Percentiles rank a stretch among this genome's conserved stretches.
Conservation (phyloP, 2,888 invertebrate species). For the Drosophila robusta region DNA sequence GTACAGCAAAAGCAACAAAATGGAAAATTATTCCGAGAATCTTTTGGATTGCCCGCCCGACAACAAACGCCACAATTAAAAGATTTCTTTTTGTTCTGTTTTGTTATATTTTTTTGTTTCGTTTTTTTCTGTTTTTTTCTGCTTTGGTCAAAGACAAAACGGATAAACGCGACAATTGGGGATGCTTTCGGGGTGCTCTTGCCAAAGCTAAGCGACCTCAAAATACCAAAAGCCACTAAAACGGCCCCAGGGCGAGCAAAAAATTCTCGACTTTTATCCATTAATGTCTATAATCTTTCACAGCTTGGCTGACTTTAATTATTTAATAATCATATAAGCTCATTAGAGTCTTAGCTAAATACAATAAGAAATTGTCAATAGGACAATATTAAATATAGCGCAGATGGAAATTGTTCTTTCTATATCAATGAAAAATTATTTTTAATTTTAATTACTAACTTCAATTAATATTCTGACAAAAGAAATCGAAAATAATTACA, state of each 20-base stretch:
- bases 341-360: conserved; percentile 1
- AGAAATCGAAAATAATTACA: no score
- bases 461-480: no score
- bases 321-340: conserved; percentile 16
- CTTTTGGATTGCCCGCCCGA: conserved; percentile 64
- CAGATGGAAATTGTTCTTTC: background rate
- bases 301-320: conserved; percentile 18
- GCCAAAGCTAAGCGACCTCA: conserved; percentile 50
- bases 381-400: no score
- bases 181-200: conserved; percentile 18
- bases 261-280: conserved; percentile 16
- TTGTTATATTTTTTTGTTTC: conserved; percentile 30
- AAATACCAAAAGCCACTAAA: conserved; percentile 45
- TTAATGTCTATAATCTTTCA: conserved; percentile 40
- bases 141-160: conserved; percentile 34
- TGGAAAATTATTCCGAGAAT: conserved; percentile 78
- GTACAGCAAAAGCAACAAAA: conserved; percentile 44
- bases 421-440: no score
- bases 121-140: conserved; percentile 7
- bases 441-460: no score
- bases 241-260: conserved; percentile 5
- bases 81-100: conserved; percentile 43
- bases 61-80: conserved; percentile 73
- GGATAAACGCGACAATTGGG: conserved; percentile 26
- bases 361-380: background rate